Evolutionary conservation across 2,113 vertebrate genomes (phyloP).

Genomic region (Muntiacus muntjak): DNA sequence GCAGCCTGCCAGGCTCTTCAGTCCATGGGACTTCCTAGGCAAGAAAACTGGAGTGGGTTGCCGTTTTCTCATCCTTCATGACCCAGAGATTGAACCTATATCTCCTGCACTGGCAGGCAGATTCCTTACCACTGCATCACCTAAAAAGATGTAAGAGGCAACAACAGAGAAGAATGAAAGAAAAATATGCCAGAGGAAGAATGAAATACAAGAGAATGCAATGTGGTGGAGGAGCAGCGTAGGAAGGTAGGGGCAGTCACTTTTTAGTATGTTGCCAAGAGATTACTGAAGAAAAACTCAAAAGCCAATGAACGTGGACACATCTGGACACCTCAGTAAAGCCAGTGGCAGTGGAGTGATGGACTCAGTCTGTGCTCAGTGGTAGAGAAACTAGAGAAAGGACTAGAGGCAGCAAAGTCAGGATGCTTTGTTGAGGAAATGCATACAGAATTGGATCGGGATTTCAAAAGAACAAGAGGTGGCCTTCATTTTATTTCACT

Average conservation of each 20-base stretch:
- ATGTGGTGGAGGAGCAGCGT: background rate
- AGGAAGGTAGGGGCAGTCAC: no score
- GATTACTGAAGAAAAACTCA: background rate
- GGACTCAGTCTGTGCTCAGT: background rate
- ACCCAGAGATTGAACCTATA: background rate
- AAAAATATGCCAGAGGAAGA: background rate
- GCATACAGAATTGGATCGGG: fast-evolving
- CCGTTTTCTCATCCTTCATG: background rate
- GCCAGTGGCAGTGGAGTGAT: fast-evolving
- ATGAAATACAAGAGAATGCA: background rate
- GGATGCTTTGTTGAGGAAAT: background rate
- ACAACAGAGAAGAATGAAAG: background rate
- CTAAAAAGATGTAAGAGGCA: background rate
- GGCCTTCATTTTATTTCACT: background rate
- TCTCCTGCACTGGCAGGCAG: background rate
- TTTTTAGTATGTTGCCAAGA: background rate
- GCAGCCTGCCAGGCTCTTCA: background rate
- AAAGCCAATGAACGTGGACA: fast-evolving
- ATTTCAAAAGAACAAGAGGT: no score
- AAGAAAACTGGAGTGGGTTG: background rate
- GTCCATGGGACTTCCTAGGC: background rate
- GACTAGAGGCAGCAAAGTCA: background rate
- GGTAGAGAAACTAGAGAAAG: no score
- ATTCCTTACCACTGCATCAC: background rate
- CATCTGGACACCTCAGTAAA: background rate